phyloP scores from a whole-genome alignment of 1,140 invertebrate species.

The Odontomachus brunneus region DNA sequence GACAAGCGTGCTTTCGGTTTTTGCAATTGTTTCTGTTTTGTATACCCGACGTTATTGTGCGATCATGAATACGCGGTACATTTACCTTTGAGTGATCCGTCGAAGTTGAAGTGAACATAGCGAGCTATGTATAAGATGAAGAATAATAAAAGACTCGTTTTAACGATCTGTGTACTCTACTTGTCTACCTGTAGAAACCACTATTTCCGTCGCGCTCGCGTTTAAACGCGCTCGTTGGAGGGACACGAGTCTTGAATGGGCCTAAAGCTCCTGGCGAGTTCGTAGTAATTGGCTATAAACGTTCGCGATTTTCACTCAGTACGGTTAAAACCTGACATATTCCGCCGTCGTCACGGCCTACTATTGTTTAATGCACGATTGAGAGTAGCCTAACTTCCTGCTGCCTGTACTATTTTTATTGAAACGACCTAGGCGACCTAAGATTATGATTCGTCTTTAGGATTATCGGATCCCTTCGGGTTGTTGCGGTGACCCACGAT shows the following conservation, averaged over 20 bases:
- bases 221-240: constrained; percentile 75
- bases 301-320: constrained; percentile 60
- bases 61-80: not conserved
- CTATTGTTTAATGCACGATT: constrained; percentile 57
- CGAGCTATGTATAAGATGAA: constrained; percentile 59
- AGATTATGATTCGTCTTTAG: constrained; percentile 38
- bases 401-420: constrained; percentile 51
- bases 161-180: constrained; percentile 65
- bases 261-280: constrained; percentile 80
- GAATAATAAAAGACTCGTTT: constrained; percentile 69
- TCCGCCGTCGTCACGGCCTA: constrained; percentile 33
- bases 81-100: constrained; percentile 30
- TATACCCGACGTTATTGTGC: constrained; percentile 17
- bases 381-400: constrained; percentile 50
- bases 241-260: constrained; percentile 78
- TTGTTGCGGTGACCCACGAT: constrained; percentile 12
- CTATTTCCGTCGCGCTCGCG: constrained; percentile 48
- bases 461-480: constrained; percentile 2
- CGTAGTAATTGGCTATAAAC: constrained; percentile 76
- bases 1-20: constrained; percentile 35
- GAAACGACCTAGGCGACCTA: constrained; percentile 62
- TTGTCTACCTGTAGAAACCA: constrained; percentile 62
- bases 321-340: constrained; percentile 35
- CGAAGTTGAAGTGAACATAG: constrained; percentile 48
- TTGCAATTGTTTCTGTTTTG: constrained; percentile 19